Evolutionary conservation across 2,888 invertebrate species (phyloP).

Genomic region (Mantis religiosa): DNA sequence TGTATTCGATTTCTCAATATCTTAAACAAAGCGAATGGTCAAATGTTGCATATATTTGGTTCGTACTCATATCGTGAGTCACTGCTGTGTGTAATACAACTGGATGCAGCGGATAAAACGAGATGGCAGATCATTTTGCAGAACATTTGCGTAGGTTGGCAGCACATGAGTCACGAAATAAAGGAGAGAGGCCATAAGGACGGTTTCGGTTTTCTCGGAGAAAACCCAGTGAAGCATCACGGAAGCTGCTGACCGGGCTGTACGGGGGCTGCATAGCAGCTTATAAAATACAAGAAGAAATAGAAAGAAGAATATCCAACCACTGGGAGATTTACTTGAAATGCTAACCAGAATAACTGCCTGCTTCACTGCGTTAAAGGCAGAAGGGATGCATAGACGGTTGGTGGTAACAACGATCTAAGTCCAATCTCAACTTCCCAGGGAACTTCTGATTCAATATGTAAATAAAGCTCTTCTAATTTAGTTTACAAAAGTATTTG

Average conservation of each 20-base stretch:
- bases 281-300: not conserved
- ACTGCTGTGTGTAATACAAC: not conserved
- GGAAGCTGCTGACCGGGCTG: slow-evolving; percentile 3
- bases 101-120: not conserved
- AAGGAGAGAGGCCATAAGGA: not conserved
- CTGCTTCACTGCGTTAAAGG: not conserved
- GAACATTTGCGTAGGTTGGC: not conserved
- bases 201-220: not conserved
- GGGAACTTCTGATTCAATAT: too few relatives aligned
- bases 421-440: not conserved
- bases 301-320: not conserved
- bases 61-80: too few relatives aligned
- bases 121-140: not conserved
- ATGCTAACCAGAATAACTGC: slow-evolving; percentile 6
- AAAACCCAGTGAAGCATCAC: not conserved
- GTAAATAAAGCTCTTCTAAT: too few relatives aligned
- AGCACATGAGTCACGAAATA: not conserved
- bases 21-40: too few relatives aligned
- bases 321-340: not conserved
- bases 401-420: not conserved
- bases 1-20: too few relatives aligned
- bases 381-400: not conserved
- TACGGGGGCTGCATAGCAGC: not conserved
- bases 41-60: too few relatives aligned
- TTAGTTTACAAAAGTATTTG: too few relatives aligned